These are phyloP conservation scores for Craniophora ligustri DNA, from an alignment of 2,888 invertebrate species.

Conservation along the genomic window DNA sequence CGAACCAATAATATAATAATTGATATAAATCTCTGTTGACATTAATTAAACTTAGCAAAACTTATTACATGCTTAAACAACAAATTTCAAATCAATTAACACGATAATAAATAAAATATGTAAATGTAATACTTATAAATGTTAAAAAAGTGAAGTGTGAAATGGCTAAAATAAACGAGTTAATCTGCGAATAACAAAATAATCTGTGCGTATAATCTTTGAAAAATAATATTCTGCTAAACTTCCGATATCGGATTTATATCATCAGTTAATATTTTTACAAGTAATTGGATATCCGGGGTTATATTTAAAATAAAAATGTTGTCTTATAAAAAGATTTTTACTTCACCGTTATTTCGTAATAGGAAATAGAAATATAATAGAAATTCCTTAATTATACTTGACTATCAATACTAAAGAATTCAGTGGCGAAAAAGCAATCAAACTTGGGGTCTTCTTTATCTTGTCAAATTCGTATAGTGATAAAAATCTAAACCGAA, in stretches of 20 bases:
- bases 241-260: slow-evolving; percentile 6
- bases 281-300: neutral
- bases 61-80: slow-evolving; percentile 16
- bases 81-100: neutral
- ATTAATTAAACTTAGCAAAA: slow-evolving; percentile 18
- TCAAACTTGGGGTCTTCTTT: too few relatives aligned
- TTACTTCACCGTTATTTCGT: too few relatives aligned
- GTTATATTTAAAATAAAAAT: slow-evolving; percentile 5
- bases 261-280: slow-evolving; percentile 4
- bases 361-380: too few relatives aligned
- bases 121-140: neutral
- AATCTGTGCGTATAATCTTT: slow-evolving; percentile 19
- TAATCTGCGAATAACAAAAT: neutral
- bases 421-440: too few relatives aligned
- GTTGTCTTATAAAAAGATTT: too few relatives aligned
- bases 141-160: neutral
- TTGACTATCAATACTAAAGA: too few relatives aligned
- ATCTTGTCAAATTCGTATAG: too few relatives aligned
- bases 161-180: slow-evolving; percentile 8
- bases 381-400: too few relatives aligned
- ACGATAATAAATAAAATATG: neutral
- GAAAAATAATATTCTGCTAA: slow-evolving; percentile 12
- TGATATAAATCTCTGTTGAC: slow-evolving; percentile 30
- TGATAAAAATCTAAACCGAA: too few relatives aligned
- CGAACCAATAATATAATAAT: slow-evolving; percentile 30